Base-by-base conservation (phyloP, 2,797 vertebrate genomes). In the Microctenopoma lineatum region DNA sequence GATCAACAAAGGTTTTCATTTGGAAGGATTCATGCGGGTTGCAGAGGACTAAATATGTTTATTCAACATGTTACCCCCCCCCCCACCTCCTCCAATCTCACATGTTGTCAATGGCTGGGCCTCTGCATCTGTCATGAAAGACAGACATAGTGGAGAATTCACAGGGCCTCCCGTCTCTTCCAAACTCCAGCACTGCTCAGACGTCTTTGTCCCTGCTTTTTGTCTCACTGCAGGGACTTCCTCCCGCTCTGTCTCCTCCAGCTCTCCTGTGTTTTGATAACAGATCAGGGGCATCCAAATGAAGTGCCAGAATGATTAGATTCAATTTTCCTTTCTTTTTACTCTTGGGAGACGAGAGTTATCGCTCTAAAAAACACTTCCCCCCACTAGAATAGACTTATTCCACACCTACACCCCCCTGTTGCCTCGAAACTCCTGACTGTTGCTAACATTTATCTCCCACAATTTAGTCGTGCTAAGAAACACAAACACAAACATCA, bases 251-350 rank as follows among this genome's bases (percentile, higher is more conserved):
- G 42, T 59, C 41, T 18, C 34, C 74, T 67, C 51, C 50, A 38
- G 65, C 77, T 71, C 75, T 75, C 77, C 27, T 45, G 79, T 75
- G 79, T 57, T 81, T 61, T 66, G 90, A 91, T 90, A 91, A 84
- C 81, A 53, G 74, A 84, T 87, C 55, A 13, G 70, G 73, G 71
- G 75, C 59, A 77, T 89, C 66, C 83, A 84, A 85, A 89, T 87
- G 84, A 90, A 88, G 81, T 88, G 82, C 85, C 85, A 73, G 79
- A n/a, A 0, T 32, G 89, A 92, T 90, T 90, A 88, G 87, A 89
- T 88, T 83, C 46, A 81, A 73, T 87, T 83, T 85, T 71, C 58
- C 48, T 57, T 81, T 67, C 44, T 47, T 86, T 90, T 90, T 86
- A 79, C 79, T 52, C 55, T 60, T 60, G 29, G 70, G 75, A 84